Percentiles rank a stretch among this genome's conserved stretches.
Evolutionary conservation across 2,113 vertebrate genomes (phyloP).

Genomic region (Menidia beryllina): DNA sequence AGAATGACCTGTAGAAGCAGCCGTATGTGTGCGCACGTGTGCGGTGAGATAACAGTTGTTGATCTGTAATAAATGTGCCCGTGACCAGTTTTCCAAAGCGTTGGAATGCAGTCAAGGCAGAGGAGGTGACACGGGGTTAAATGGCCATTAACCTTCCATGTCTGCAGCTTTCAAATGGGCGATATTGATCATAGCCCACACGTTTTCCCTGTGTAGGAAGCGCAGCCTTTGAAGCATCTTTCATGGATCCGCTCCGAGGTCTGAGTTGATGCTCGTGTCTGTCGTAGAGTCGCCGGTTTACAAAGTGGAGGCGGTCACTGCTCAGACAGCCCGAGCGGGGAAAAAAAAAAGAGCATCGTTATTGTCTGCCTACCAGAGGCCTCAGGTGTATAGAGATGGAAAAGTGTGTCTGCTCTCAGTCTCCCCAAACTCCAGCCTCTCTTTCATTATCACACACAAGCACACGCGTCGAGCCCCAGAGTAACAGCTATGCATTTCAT

Average conservation of each 20-base stretch:
- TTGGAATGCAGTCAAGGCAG: conserved; percentile 54
- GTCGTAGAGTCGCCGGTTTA: conserved; percentile 40
- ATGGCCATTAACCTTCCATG: conserved; percentile 72
- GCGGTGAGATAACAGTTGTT: conserved; percentile 21
- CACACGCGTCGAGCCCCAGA: conserved; percentile 20
- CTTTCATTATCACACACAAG: conserved; percentile 33
- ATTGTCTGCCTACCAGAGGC: conserved; percentile 30
- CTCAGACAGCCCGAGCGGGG: conserved; percentile 33
- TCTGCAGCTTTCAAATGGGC: conserved; percentile 54
- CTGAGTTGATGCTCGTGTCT: conserved; percentile 44
- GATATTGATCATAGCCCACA: conserved; percentile 72
- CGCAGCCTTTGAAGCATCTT: conserved; percentile 65
- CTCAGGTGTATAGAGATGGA: conserved; percentile 40
- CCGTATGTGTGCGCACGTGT: not conserved
- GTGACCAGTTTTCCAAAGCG: conserved; percentile 62
- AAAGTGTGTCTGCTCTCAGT: conserved; percentile 26
- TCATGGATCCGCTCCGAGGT: conserved; percentile 48
- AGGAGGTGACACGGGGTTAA: conserved; percentile 73
- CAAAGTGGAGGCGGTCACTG: conserved; percentile 6
- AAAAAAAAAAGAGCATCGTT: conserved; percentile 40
- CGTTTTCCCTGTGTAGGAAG: conserved; percentile 39
- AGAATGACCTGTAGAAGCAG: no score
- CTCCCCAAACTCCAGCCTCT: conserved; percentile 22
- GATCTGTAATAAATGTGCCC: conserved; percentile 47
- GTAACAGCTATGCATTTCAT: conserved; percentile 48